phyloP scores from a whole-genome alignment of 2,797 vertebrate species.

The Gastrophryne carolinensis region DNA sequence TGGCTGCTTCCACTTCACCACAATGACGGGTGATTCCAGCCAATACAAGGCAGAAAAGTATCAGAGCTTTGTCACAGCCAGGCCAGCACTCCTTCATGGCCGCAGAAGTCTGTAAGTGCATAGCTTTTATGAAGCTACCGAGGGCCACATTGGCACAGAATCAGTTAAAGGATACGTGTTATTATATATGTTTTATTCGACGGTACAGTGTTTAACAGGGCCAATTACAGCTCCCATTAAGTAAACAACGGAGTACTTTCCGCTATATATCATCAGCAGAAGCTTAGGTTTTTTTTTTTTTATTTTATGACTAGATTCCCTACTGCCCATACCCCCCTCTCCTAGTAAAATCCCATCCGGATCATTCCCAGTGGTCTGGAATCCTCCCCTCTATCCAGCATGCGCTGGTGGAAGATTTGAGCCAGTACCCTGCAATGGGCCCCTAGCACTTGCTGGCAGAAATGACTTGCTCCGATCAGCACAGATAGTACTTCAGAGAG shows the following conservation, averaged over 20 bases:
- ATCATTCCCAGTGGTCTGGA: constrained; percentile 66
- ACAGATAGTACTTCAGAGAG: constrained; percentile 71
- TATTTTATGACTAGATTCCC: constrained; percentile 45
- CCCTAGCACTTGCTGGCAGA: constrained; percentile 74
- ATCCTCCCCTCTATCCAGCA: constrained; percentile 69
- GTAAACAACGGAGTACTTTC: neutral
- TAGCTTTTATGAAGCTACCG: neutral
- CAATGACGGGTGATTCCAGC: constrained; percentile 40
- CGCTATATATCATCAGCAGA: neutral
- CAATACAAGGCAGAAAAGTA: constrained; percentile 47
- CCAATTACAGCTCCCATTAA: neutral
- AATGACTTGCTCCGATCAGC: constrained; percentile 69
- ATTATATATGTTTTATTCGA: constrained; percentile 4
- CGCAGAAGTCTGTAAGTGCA: constrained; percentile 8
- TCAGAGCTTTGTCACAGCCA: constrained; percentile 37
- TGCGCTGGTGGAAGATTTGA: constrained; percentile 62
- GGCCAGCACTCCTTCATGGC: constrained; percentile 18
- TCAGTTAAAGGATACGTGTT: constrained; percentile 29
- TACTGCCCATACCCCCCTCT: constrained; percentile 53
- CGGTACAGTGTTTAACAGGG: neutral
- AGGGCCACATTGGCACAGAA: constrained; percentile 15
- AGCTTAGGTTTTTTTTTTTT: constrained; percentile 52
- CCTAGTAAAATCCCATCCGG: constrained; percentile 56
- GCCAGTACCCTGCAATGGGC: constrained; percentile 77
- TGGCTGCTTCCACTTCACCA: constrained; percentile 46